These are phyloP conservation scores for Daphoenositta chrysoptera DNA, from an alignment of 2,113 vertebrate genomes.

Conservation along the genomic window DNA sequence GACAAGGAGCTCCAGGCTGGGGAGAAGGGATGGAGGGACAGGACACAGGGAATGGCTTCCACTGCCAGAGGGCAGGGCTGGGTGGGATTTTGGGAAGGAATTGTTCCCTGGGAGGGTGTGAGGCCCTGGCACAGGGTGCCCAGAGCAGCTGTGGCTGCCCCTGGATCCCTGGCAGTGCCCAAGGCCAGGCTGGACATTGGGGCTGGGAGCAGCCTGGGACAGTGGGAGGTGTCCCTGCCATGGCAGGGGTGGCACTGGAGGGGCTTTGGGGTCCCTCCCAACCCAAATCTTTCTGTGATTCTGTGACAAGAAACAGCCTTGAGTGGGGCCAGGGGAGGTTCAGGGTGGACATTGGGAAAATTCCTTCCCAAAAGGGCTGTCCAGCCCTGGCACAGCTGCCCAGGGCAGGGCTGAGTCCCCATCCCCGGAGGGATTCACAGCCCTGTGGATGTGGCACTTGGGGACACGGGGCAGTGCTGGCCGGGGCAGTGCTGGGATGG, in stretches of 20 bases:
- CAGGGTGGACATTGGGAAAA: background rate
- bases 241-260: background rate
- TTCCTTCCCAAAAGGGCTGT: background rate
- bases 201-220: background rate
- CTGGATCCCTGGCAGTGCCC: background rate
- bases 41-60: background rate
- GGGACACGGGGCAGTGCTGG: background rate
- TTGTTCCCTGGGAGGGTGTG: background rate
- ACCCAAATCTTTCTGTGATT: accelerated
- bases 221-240: background rate
- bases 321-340: accelerated
- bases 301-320: background rate
- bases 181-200: background rate
- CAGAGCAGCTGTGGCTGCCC: background rate
- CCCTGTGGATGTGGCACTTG: background rate
- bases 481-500: background rate
- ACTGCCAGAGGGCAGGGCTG: background rate
- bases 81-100: background rate
- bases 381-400: background rate
- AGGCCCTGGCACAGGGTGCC: background rate
- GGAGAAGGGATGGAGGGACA: background rate
- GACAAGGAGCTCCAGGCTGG: accelerated
- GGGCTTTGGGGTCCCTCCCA: accelerated
- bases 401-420: background rate
- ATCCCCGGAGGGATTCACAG: background rate